These are phyloP conservation scores for Stichopus chloronotus DNA, from an alignment of 35 echinoderm and acorn worm species.

Conservation along the genomic window DNA sequence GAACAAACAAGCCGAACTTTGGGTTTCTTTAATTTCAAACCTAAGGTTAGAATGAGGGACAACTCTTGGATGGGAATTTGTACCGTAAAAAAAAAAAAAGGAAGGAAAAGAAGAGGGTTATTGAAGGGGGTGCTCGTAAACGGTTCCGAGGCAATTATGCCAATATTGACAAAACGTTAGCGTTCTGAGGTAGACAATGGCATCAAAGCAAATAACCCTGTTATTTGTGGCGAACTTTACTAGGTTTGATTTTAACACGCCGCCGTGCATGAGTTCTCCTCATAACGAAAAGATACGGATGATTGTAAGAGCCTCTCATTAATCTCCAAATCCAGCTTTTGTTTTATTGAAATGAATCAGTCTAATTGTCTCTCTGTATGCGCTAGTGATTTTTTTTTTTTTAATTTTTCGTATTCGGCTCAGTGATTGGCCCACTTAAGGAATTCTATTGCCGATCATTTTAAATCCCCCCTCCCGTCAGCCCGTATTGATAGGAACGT, in stretches of 20 bases:
- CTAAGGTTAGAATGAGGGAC: neutral
- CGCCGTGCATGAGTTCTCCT: neutral
- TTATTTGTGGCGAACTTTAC: conserved; percentile 31
- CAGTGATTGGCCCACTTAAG: too few relatives aligned
- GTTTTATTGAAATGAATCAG: too few relatives aligned
- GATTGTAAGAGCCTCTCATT: neutral
- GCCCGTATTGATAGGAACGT: too few relatives aligned
- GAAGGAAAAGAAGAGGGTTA: neutral
- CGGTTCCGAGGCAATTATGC: conserved; percentile 29
- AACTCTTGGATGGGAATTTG: neutral
- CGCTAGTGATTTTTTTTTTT: too few relatives aligned
- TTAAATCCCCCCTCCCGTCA: too few relatives aligned
- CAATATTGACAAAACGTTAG: conserved; percentile 34
- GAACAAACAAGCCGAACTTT: neutral
- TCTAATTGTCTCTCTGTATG: too few relatives aligned
- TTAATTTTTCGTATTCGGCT: too few relatives aligned
- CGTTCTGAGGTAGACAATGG: conserved; percentile 29
- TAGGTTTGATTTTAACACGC: neutral
- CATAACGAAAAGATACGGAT: neutral
- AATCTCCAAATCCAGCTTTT: too few relatives aligned
- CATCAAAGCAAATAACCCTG: conserved; percentile 27
- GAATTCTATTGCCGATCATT: too few relatives aligned
- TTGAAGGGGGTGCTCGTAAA: conserved; percentile 36
- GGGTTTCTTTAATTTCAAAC: conserved; percentile 20
- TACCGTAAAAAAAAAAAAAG: conserved; percentile 3